A percentile compares a stretch with the other conserved stretches of the same genome.
Evolutionary conservation across 2,113 vertebrate species (phyloP).

Genomic region (Physeter macrocephalus): DNA sequence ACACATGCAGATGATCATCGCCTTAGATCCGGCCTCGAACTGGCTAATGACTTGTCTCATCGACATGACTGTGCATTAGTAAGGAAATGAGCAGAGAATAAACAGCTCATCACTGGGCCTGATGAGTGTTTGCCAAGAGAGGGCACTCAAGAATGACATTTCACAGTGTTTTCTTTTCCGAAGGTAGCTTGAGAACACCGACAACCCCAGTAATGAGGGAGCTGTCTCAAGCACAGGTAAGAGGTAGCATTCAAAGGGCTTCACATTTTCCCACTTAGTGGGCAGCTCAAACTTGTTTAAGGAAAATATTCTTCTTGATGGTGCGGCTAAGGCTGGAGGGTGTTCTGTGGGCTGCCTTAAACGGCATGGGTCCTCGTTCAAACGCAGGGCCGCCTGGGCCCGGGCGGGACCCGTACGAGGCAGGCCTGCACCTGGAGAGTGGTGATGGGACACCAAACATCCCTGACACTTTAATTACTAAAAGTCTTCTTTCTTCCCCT

Average conservation of each 20-base stretch:
- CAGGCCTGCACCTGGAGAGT: fast-evolving
- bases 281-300: background rate
- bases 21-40: background rate
- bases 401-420: fast-evolving
- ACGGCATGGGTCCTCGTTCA: fast-evolving
- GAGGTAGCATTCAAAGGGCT: background rate
- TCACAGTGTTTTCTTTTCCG: background rate
- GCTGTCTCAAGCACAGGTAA: background rate
- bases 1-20: fast-evolving
- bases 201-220: fast-evolving
- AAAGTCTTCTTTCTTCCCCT: background rate
- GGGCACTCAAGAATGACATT: background rate
- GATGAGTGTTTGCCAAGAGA: background rate
- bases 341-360: too few relatives aligned
- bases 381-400: background rate
- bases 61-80: fast-evolving
- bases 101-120: background rate
- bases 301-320: background rate
- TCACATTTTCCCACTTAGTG: background rate
- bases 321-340: background rate
- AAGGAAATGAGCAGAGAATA: background rate
- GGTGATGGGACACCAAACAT: background rate
- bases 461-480: background rate
- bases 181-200: background rate
- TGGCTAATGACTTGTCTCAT: background rate